Base-by-base conservation (phyloP, 30 jellyfish, hydroid and myxozoan genomes). In the Pelagia noctiluca region DNA sequence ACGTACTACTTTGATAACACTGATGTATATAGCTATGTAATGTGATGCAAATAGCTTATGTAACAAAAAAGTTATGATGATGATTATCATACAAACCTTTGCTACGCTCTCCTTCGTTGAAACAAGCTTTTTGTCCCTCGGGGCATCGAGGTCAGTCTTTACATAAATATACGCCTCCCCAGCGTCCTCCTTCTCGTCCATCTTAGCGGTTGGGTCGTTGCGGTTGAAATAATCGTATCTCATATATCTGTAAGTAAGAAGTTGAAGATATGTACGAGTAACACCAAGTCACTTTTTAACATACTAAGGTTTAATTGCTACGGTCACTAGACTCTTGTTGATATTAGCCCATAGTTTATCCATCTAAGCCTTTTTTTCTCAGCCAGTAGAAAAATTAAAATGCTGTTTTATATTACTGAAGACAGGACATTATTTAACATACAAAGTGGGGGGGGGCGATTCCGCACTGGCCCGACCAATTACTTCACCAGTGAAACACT, bases 121-220 rank as follows among this genome's bases (percentile, higher is more conserved):
- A 30, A 64, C 10, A 46, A 80, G 36, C 1, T 29, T 34, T 48
- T 64, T 63, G 50, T 80, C 84, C 21, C 31, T 33, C 60, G 66
- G 77, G 29, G 19, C 76, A 1, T 29, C 53, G 1, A 80, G n/a
- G 33, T 66, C 77, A 1, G 66, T 80, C 84, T 50, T 80, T 1
- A 80, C 90, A 65, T 65, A 80, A 1, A 80, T 80, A 50, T 80
- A 80, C 7, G 90, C 90, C 3, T 80, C 90, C 65, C 90, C 90
- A n/a, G 84, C 30, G 84, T 80, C 90, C 5, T 80, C 90, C 66
- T 80, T 70, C 22, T 80, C 90, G 35, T n/a, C 35, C 60, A 65
- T 68, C 26, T 80, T 80, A 16, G 90, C 61, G 21, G 50, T 53
- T 1, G 79, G 81, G 69, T 80, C 77, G 35, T 80, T 65, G 12